Percentiles rank a stretch among this genome's conserved stretches.
phyloP scores from a whole-genome alignment of 2,888 invertebrate genomes.

The Drosophila merina region DNA sequence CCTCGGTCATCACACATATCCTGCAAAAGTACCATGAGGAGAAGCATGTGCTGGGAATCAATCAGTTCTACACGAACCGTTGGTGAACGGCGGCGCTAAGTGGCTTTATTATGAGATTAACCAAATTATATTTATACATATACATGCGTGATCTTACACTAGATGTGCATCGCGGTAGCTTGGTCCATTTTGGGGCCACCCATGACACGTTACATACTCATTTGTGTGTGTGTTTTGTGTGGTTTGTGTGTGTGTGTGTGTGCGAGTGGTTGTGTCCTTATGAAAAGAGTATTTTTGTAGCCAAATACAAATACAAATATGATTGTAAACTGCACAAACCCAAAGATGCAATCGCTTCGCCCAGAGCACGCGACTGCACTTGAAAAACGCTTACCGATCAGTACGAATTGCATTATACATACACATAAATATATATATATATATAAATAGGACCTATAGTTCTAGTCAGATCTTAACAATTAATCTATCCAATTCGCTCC shows the following conservation, averaged over 20 bases:
- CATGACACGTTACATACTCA: constrained; percentile 31
- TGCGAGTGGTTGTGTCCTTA: constrained; percentile 17
- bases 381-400: constrained; percentile 72
- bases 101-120: constrained; percentile 70
- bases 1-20: constrained; percentile 87
- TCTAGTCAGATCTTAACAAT: constrained; percentile 34
- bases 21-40: constrained; percentile 88
- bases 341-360: constrained; percentile 71
- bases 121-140: constrained; percentile 72
- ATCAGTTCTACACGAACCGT: constrained; percentile 84
- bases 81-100: constrained; percentile 66
- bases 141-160: constrained; percentile 32
- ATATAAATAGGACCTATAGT: constrained; percentile 23
- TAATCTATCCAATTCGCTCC: constrained; percentile 24
- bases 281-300: constrained; percentile 69
- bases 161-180: constrained; percentile 45
- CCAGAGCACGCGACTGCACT: constrained; percentile 67
- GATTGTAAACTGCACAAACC: constrained; percentile 60
- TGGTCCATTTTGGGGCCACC: constrained; percentile 54
- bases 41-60: constrained; percentile 86
- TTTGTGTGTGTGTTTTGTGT: background rate
- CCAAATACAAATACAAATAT: constrained; percentile 28
- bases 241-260: background rate
- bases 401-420: constrained; percentile 63
- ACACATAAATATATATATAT: constrained; percentile 31